These are phyloP conservation scores for Otolemur garnettii DNA, from an alignment of 2,113 vertebrate genomes.

Conservation along the genomic window DNA sequence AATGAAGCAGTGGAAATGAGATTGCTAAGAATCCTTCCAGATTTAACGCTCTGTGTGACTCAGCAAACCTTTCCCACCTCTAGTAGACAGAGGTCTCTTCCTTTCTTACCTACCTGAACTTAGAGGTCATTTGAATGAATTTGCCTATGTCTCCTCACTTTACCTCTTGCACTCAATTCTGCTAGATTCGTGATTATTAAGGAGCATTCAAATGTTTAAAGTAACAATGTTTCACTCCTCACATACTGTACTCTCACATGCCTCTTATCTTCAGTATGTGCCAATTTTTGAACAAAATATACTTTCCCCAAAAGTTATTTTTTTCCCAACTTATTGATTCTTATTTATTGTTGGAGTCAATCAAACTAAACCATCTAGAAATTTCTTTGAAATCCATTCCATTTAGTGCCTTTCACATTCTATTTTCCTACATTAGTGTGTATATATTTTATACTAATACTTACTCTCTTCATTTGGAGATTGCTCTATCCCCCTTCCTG, in stretches of 20 bases:
- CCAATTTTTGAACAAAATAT: not conserved
- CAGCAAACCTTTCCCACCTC: not conserved
- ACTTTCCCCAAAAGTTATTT: not conserved
- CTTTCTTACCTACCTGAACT: not conserved
- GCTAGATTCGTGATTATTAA: not conserved
- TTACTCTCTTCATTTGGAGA: not conserved
- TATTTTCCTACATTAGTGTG: not conserved
- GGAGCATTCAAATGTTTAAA: not conserved
- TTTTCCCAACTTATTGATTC: not conserved
- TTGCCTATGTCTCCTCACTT: not conserved
- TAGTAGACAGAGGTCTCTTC: not conserved
- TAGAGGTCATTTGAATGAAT: not conserved
- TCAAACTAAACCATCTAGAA: not conserved
- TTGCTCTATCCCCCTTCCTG: not conserved
- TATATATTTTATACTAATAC: not conserved
- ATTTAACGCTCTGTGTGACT: not conserved
- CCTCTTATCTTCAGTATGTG: not conserved
- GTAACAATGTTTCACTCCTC: not conserved
- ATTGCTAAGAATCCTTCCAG: not conserved
- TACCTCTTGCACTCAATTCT: not conserved
- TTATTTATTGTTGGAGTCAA: not conserved
- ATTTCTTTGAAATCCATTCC: not conserved
- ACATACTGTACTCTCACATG: not conserved
- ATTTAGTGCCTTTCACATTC: not conserved
- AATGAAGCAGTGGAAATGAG: not conserved